Percentiles rank a stretch among this genome's conserved stretches.
These are phyloP conservation scores for Coremacera marginata DNA, from an alignment of 2,888 invertebrate species.

Conservation along the genomic window DNA sequence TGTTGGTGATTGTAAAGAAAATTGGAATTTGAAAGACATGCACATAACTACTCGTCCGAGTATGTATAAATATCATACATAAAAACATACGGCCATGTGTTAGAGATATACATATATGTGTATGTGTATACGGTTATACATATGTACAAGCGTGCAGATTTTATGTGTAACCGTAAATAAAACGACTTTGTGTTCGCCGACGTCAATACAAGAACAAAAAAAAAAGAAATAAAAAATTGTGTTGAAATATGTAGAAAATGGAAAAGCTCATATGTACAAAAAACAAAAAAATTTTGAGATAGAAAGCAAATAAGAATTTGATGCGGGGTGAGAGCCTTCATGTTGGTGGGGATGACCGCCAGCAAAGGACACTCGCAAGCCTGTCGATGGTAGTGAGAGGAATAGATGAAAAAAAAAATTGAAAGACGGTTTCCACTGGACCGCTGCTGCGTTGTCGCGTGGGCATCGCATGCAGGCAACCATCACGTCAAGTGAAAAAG, in stretches of 20 bases:
- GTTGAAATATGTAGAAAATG: constrained; percentile 2
- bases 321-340: not conserved
- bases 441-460: constrained; percentile 27
- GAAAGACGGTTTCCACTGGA: constrained; percentile 26
- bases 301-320: not conserved
- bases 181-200: constrained; percentile 25
- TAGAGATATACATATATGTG: not conserved
- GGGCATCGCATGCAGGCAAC: constrained; percentile 24
- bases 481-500: constrained; percentile 32
- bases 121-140: not conserved
- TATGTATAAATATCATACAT: constrained; percentile 5
- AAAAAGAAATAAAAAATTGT: not conserved
- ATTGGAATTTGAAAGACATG: constrained; percentile 37
- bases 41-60: not conserved
- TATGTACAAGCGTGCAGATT: not conserved
- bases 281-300: not conserved
- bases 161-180: constrained; percentile 16
- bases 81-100: not conserved
- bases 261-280: not conserved
- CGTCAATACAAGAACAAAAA: constrained; percentile 27
- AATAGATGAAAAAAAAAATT: constrained; percentile 1
- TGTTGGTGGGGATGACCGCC: not conserved
- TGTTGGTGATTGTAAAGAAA: constrained; percentile 38
- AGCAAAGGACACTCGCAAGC: not conserved
- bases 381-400: constrained; percentile 24